Evolutionary conservation across 2,888 invertebrate genomes (phyloP).

Genomic region (Gerris lacustris): DNA sequence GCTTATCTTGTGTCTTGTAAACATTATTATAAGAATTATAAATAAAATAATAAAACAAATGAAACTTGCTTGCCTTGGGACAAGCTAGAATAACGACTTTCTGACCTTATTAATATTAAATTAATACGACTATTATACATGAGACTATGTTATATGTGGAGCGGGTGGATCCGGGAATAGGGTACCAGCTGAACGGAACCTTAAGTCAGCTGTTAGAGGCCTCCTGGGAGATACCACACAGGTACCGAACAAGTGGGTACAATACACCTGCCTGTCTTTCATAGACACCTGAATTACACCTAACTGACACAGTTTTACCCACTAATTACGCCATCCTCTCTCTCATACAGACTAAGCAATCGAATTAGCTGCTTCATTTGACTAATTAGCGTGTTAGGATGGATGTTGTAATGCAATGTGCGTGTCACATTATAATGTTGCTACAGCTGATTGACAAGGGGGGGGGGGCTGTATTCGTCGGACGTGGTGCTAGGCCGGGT

Average conservation of each 20-base stretch:
- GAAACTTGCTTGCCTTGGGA: background rate
- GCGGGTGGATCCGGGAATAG: background rate
- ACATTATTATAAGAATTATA: no score
- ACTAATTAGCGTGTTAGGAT: background rate
- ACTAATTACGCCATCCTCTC: background rate
- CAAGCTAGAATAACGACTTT: background rate
- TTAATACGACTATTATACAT: background rate
- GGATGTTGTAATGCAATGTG: background rate
- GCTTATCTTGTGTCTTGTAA: no score
- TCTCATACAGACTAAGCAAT: no score
- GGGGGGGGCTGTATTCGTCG: background rate
- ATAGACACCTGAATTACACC: background rate
- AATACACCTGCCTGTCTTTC: background rate
- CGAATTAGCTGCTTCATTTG: background rate
- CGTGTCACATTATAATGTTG: background rate
- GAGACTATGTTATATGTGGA: background rate
- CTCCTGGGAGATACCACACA: background rate
- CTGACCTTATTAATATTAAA: background rate
- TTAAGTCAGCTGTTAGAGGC: background rate
- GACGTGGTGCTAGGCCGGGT: background rate
- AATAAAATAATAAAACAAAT: background rate
- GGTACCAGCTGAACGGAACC: background rate
- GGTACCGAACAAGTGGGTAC: background rate
- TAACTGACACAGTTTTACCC: background rate
- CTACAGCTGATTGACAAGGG: constrained; percentile 1